These are phyloP conservation scores for Gorsachius magnificus DNA, from an alignment of 2,797 vertebrate species.

Conservation along the genomic window DNA sequence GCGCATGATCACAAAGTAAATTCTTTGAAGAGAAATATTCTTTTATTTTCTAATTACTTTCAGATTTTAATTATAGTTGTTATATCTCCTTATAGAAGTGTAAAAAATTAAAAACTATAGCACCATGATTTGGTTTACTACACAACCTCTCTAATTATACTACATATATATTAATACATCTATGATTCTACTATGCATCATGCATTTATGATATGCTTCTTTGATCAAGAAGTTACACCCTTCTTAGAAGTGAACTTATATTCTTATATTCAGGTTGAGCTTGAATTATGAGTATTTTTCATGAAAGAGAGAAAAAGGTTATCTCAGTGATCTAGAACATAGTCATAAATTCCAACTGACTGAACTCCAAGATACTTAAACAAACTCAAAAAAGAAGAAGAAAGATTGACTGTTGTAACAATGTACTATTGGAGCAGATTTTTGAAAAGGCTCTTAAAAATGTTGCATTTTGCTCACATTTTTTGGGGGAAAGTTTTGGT, in stretches of 20 bases:
- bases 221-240: background rate
- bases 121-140: background rate
- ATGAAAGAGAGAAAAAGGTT: background rate
- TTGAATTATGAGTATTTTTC: background rate
- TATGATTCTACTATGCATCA: background rate
- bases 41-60: background rate
- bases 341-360: background rate
- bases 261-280: background rate
- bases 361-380: background rate
- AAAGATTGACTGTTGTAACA: background rate
- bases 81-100: background rate
- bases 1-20: background rate
- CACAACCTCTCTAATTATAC: background rate
- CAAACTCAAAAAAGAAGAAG: background rate
- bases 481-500: background rate
- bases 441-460: background rate
- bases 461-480: background rate
- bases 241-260: background rate
- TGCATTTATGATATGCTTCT: background rate
- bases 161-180: background rate
- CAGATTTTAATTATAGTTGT: background rate
- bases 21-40: background rate
- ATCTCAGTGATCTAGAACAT: background rate
- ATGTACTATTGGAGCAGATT: background rate
- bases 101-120: background rate